phyloP scores from a whole-genome alignment of 2,113 vertebrate species.

The Elachura formosa region DNA sequence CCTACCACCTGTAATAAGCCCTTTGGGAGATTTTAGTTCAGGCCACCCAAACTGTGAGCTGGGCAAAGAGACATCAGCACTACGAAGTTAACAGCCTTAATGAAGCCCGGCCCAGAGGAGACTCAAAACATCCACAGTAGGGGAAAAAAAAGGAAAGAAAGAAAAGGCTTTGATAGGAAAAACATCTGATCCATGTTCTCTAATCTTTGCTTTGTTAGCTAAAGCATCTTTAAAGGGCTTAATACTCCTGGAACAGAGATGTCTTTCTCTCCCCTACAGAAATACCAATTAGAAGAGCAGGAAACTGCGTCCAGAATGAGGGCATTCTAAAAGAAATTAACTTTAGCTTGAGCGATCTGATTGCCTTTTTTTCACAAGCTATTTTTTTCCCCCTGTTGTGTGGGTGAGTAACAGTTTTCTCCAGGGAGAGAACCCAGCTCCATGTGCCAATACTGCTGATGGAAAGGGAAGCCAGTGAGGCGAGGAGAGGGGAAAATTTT shows the following conservation, averaged over 20 bases:
- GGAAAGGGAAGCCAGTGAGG: neutral
- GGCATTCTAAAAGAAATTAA: neutral
- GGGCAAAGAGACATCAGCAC: constrained; percentile 53
- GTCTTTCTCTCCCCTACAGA: constrained; percentile 33
- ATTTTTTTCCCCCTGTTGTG: neutral
- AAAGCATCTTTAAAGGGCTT: constrained; percentile 28
- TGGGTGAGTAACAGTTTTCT: neutral
- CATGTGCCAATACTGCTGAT: neutral
- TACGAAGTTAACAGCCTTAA: constrained; percentile 57
- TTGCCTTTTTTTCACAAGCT: neutral
- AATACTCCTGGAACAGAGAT: constrained; percentile 9
- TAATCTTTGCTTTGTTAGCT: constrained; percentile 49
- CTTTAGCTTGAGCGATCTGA: neutral
- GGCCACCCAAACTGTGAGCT: constrained; percentile 86
- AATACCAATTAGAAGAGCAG: constrained; percentile 36
- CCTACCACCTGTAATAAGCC: constrained; percentile 82
- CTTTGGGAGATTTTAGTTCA: constrained; percentile 74
- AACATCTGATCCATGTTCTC: constrained; percentile 56
- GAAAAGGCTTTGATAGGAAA: constrained; percentile 58
- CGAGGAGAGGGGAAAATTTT: neutral
- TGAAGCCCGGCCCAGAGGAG: constrained; percentile 52
- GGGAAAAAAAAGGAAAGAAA: constrained; percentile 43
- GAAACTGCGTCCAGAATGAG: neutral
- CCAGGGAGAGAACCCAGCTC: neutral
- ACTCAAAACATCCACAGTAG: constrained; percentile 27